These are phyloP conservation scores for Megamerina dolium DNA, from an alignment of 2,888 invertebrate genomes.

Conservation along the genomic window DNA sequence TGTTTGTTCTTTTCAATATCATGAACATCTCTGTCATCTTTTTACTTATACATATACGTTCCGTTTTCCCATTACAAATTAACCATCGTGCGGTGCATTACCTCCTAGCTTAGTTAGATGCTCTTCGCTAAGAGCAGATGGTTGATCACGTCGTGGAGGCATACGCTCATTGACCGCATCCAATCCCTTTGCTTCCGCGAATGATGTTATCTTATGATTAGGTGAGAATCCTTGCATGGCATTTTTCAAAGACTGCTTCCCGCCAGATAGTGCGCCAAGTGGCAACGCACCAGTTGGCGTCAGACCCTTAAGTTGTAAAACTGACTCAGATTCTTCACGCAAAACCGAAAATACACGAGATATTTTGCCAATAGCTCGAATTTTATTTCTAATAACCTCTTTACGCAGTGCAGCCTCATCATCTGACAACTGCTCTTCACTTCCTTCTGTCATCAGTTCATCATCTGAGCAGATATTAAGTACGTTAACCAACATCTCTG, in stretches of 20 bases:
- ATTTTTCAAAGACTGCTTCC: conserved; percentile 92
- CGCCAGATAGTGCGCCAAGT: conserved; percentile 91
- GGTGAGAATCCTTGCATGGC: conserved; percentile 94
- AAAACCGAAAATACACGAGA: conserved; percentile 98
- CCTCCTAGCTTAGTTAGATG: conserved; percentile 35
- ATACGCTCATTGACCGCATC: conserved; percentile 99
- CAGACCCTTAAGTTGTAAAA: conserved; percentile 94
- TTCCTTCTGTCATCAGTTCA: conserved; percentile 94
- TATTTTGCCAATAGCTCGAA: conserved; percentile 99
- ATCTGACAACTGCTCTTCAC: conserved; percentile 59
- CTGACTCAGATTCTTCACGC: conserved; percentile 99
- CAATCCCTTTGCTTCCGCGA: conserved; percentile 97
- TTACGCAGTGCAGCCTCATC: conserved; percentile 89
- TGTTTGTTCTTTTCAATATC: no score
- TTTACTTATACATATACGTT: no score
- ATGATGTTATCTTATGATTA: conserved; percentile 96
- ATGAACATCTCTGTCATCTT: no score
- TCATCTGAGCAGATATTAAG: conserved; percentile 99
- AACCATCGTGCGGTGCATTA: conserved; percentile 1
- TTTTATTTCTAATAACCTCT: conserved; percentile 99
- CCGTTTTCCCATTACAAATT: no score
- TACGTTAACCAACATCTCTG: conserved; percentile 99
- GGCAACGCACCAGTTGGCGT: conserved; percentile 97
- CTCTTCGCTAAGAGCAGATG: conserved; percentile 57
- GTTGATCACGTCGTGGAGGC: conserved; percentile 89